These are phyloP conservation scores for Eumaeus atala DNA, from an alignment of 1,140 invertebrate genomes.

Conservation along the genomic window DNA sequence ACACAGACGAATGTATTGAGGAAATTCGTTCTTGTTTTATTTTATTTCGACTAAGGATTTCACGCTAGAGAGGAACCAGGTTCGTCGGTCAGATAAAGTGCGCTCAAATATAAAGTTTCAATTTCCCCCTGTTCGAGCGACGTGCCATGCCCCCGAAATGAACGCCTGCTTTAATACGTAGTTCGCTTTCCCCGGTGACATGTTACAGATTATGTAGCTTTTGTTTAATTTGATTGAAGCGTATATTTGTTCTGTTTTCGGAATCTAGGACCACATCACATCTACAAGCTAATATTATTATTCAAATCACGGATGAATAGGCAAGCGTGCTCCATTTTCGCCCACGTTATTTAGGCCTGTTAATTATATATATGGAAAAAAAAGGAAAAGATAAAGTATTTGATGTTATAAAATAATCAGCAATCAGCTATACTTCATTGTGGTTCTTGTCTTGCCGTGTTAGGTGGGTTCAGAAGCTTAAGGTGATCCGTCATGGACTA, in stretches of 20 bases:
- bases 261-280: not conserved
- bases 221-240: not conserved
- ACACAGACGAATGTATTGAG: conserved; percentile 35
- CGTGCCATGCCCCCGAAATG: conserved; percentile 49
- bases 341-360: too few relatives aligned
- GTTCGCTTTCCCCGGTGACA: not conserved
- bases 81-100: conserved; percentile 57
- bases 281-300: not conserved
- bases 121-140: conserved; percentile 43
- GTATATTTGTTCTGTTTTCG: not conserved
- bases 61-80: conserved; percentile 40
- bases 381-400: too few relatives aligned
- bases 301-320: not conserved
- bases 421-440: too few relatives aligned
- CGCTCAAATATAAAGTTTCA: conserved; percentile 70
- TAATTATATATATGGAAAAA: too few relatives aligned
- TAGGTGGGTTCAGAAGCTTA: too few relatives aligned
- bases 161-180: conserved; percentile 32
- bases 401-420: too few relatives aligned
- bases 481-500: too few relatives aligned
- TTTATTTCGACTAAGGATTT: conserved; percentile 53
- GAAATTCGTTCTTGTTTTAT: conserved; percentile 43
- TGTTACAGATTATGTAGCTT: not conserved
- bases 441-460: too few relatives aligned
- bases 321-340: too few relatives aligned